Evolutionary conservation across 2,113 vertebrate species (phyloP), one percentile per base, ranked within the genome.

Genomic region (Pagrus major): DNA sequence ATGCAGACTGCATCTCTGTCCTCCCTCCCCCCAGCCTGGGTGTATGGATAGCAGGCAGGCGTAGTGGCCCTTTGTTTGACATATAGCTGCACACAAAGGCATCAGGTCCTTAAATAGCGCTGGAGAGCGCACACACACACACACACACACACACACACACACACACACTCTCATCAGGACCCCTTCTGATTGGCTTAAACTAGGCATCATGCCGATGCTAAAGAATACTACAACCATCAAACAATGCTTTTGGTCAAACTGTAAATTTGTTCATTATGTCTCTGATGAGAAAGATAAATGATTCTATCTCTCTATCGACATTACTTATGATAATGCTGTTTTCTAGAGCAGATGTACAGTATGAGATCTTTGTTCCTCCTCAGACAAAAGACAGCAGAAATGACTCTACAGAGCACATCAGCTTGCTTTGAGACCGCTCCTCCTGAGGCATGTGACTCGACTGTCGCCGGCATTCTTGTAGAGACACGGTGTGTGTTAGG

Each of bases 41-140:
- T 35, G 63, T 60, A 68, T 59, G 77, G 73, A 86, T 46, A 46
- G 73, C 70, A 83, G 75, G 49, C 78, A 74, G 81, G 61, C 58
- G 10, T 15, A 78, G 77, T 42, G 33, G 83, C 78, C 84, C 92
- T 92, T 93, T 93, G 92, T 92, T 87, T 92, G 88, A 93, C 91
- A 85, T 82, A 87, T 81, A 90, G 87, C 84, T 55, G 70, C 80
- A 88, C 90, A 90, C 88, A 91, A 91, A 90, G 88, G 83, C 85
- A 84, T 68, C 35, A 31, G n/a, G 66, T 84, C 69, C 80, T 88
- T 49, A 73, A 83, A 80, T 73, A 79, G 58, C 47, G 54, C 46
- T 69, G 61, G 65, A 89, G 67, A 76, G 61, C n/a, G 49, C 61
- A 31, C 1, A 0, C n/a, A n/a, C n/a, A n/a, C n/a, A n/a, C n/a